Evolutionary conservation across 2,113 vertebrate species (phyloP), one percentile per base, ranked within the genome.

Genomic region (Terrapene triunguis): DNA sequence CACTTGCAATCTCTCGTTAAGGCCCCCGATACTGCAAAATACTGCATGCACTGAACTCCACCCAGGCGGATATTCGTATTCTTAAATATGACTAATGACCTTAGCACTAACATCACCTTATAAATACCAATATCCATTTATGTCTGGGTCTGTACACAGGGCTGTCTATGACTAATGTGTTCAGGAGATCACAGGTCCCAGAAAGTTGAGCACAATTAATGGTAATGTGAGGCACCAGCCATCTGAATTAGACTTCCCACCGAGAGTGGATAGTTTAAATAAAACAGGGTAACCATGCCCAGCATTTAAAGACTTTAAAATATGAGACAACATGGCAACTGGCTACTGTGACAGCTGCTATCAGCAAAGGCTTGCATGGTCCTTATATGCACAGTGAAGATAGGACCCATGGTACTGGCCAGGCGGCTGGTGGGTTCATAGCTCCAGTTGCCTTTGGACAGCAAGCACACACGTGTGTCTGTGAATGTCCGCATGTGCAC

Each of bases 201-300:
- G 78, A 69, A 80, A 92, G 53, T 50, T 0, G 35, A 96, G 85
- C 65, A 4, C 54, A 80, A 0, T 84, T 94, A 74, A 29, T 85
- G 80, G 72, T 48, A 92, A 72, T n/a, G 94, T 47, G 92, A 94
- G 87, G 94, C 78, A 90, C 16, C 90, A 92, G 79, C 82, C 83
- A 65, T 83, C 91, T 94, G 88, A 93, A 96, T 96, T 92, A 95
- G 80, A 84, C 85, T 88, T 54, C 50, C 92, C 88, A 13, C 92
- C 27, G 90, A 88, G 80, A 85, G 13, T 4, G 88, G 84, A 27
- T 80, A 89, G 51, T 88, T 96, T 88, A 72, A 80, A 59, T 5
- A 1, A 54, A 83, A 76, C 1, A 1, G 38, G n/a, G 82, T 92
- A 92, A 97, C 94, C 0, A 62, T 16, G 62, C 32, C 51, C 44